These are phyloP conservation scores for Perizoma affinitatum DNA, from an alignment of 2,888 invertebrate species.

Conservation along the genomic window DNA sequence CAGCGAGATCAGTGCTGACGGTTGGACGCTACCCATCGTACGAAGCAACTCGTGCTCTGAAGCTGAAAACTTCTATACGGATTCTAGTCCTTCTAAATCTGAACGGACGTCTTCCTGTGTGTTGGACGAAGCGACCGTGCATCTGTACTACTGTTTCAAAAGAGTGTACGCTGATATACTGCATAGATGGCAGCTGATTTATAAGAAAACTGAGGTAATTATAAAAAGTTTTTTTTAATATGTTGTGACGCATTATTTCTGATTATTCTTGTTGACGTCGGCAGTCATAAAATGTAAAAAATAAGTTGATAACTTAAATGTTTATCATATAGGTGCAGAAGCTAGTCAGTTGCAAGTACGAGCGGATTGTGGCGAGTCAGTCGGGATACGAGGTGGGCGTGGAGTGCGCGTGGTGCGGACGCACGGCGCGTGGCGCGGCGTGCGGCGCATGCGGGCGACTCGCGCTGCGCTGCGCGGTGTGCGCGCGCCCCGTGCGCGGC, in stretches of 20 bases:
- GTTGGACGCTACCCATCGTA: slow-evolving; percentile 89
- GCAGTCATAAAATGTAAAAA: too few relatives aligned
- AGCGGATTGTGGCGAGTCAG: slow-evolving; percentile 37
- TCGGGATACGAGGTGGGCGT: too few relatives aligned
- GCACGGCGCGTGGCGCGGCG: too few relatives aligned
- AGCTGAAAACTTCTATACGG: slow-evolving; percentile 88
- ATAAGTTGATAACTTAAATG: too few relatives aligned
- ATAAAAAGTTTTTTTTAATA: background rate
- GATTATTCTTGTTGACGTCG: too few relatives aligned
- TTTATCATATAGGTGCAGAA: too few relatives aligned
- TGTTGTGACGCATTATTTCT: too few relatives aligned
- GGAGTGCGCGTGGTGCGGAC: too few relatives aligned
- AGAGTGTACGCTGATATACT: slow-evolving; percentile 94
- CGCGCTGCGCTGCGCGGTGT: too few relatives aligned
- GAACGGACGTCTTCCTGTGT: slow-evolving; percentile 69
- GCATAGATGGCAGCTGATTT: slow-evolving; percentile 92
- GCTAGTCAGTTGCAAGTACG: too few relatives aligned
- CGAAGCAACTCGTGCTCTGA: slow-evolving; percentile 95
- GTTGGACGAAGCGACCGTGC: slow-evolving; percentile 73
- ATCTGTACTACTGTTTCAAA: slow-evolving; percentile 92
- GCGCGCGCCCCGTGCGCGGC: too few relatives aligned
- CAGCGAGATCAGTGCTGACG: slow-evolving; percentile 89
- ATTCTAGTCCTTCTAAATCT: slow-evolving; percentile 65
- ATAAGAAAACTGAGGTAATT: slow-evolving; percentile 90
- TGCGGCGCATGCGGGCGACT: too few relatives aligned